A percentile compares a stretch with the other conserved stretches of the same genome.
These are phyloP conservation scores for Parus major DNA, from an alignment of 2,113 vertebrate genomes.

Conservation along the genomic window DNA sequence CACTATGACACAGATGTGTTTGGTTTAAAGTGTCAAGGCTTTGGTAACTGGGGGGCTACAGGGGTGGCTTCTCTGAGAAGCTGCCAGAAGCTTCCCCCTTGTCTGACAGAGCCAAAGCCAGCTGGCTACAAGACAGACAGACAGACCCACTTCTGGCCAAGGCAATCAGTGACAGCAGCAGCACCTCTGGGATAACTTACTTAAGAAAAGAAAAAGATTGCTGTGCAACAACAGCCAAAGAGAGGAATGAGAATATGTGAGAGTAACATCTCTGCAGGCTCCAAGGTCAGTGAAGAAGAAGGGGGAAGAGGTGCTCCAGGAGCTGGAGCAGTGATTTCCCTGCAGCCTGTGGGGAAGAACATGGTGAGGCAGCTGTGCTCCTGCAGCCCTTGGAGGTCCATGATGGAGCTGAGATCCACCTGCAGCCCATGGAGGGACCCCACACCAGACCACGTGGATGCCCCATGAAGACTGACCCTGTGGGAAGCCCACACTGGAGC, in stretches of 20 bases:
- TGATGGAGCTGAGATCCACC: background rate
- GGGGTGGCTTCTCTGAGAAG: background rate
- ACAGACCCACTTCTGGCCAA: background rate
- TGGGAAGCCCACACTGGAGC: fast-evolving
- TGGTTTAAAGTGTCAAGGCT: background rate
- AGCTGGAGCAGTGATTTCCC: background rate
- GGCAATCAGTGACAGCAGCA: background rate
- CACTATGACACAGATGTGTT: background rate
- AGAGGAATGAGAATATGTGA: background rate
- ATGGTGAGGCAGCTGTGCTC: background rate
- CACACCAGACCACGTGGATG: background rate
- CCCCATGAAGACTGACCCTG: background rate
- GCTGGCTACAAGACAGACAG: background rate
- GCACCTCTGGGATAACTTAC: background rate
- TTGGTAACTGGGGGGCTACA: background rate
- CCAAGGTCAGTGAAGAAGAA: background rate
- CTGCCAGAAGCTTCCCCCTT: background rate
- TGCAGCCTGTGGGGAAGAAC: background rate
- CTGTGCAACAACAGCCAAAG: background rate
- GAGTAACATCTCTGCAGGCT: background rate
- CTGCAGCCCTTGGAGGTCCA: background rate
- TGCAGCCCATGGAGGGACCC: background rate
- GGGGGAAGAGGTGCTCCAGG: background rate
- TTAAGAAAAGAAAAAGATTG: background rate
- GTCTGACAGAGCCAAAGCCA: background rate